A percentile compares a stretch with the other conserved stretches of the same genome.
Evolutionary conservation across 2,888 invertebrate genomes (phyloP).

Genomic region (Yponomeuta evonymella): DNA sequence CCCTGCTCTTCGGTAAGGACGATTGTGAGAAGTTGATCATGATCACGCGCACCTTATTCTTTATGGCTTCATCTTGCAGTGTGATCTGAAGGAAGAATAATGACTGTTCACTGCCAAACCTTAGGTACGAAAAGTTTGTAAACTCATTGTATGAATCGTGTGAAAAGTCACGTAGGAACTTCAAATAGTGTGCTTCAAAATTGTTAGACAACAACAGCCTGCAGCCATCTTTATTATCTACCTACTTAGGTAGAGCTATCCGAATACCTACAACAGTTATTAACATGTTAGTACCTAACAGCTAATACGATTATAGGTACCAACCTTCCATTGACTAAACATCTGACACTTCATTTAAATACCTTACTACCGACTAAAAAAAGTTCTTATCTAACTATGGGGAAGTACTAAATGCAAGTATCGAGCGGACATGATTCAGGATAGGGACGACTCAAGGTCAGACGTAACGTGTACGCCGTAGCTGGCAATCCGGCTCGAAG

Average conservation of each 20-base stretch:
- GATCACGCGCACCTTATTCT: constrained; percentile 71
- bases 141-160: too few relatives aligned
- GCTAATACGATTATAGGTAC: too few relatives aligned
- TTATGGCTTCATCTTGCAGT: constrained; percentile 66
- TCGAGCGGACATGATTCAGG: not conserved
- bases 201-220: too few relatives aligned
- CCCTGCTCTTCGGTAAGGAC: constrained; percentile 49
- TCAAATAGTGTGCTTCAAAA: too few relatives aligned
- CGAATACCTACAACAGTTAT: too few relatives aligned
- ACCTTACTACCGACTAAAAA: not conserved
- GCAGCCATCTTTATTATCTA: too few relatives aligned
- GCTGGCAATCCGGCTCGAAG: not conserved
- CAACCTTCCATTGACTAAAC: not conserved
- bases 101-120: too few relatives aligned
- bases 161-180: too few relatives aligned
- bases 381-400: not conserved
- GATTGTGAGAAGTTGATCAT: constrained; percentile 60
- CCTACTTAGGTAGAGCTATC: too few relatives aligned
- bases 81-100: constrained; percentile 54
- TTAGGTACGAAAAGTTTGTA: too few relatives aligned
- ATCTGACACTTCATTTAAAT: not conserved
- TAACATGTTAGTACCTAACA: too few relatives aligned
- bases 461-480: not conserved
- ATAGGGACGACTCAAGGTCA: constrained; percentile 14
- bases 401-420: not conserved